Evolutionary conservation across 2,888 invertebrate species (phyloP).

Genomic region (Drosophila mercatorum): DNA sequence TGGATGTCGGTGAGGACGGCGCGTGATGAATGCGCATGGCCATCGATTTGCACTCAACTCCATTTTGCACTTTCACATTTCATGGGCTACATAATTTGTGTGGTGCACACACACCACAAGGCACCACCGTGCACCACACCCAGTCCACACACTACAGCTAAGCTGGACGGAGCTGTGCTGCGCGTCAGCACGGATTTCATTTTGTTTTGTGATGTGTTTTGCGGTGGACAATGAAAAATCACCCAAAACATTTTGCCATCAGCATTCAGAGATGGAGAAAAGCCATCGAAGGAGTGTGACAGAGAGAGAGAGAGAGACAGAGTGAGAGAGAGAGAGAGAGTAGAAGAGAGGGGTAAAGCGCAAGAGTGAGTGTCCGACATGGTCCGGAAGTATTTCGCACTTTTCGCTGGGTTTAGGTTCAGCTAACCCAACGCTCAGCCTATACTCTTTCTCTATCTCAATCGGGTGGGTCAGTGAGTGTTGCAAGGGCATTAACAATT

Average conservation of each 20-base stretch:
- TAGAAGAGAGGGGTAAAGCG: neutral
- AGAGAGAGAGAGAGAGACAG: neutral
- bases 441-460: neutral
- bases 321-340: neutral
- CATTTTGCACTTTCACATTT: conserved; percentile 76
- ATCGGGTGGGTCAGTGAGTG: neutral
- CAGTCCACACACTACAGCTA: conserved; percentile 6
- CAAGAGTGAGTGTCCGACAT: conserved; percentile 23
- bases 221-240: conserved; percentile 79
- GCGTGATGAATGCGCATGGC: conserved; percentile 72
- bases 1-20: conserved; percentile 40
- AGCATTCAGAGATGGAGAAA: conserved; percentile 21
- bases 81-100: conserved; percentile 71
- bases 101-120: conserved; percentile 14
- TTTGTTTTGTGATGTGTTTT: conserved; percentile 72
- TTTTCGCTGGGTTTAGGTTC: conserved; percentile 42
- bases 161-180: conserved; percentile 10
- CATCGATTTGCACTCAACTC: conserved; percentile 79
- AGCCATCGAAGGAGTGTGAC: neutral
- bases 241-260: conserved; percentile 59
- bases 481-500: conserved; percentile 23
- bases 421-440: conserved; percentile 1
- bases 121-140: conserved; percentile 4
- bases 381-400: conserved; percentile 69
- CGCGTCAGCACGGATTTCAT: conserved; percentile 70